These are phyloP conservation scores for Sialia sialis DNA, from an alignment of 2,113 vertebrate species.

Conservation along the genomic window DNA sequence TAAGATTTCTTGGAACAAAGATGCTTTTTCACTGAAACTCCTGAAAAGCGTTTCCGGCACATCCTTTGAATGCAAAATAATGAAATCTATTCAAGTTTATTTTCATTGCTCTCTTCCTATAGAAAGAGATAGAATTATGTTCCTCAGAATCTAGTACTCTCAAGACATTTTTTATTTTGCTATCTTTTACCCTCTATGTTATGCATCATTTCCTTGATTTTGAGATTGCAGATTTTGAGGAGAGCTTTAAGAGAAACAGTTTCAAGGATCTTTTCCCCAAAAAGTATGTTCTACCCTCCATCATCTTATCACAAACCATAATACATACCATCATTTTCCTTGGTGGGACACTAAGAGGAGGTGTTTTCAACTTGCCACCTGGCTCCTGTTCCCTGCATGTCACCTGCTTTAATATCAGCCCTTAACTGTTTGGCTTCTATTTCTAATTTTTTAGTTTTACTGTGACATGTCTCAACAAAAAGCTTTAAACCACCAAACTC, in stretches of 20 bases:
- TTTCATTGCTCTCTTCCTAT: neutral
- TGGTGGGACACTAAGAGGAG: neutral
- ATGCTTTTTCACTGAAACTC: neutral
- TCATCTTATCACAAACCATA: neutral
- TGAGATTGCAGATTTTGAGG: neutral
- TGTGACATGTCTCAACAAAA: neutral
- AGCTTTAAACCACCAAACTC: neutral
- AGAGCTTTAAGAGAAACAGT: neutral
- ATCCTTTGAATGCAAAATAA: neutral
- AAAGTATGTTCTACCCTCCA: neutral
- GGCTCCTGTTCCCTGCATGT: neutral
- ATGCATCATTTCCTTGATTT: neutral
- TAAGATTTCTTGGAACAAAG: neutral
- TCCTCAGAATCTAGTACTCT: neutral
- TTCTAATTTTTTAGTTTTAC: neutral
- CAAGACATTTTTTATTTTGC: neutral
- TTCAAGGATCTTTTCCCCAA: neutral
- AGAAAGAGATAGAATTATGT: neutral
- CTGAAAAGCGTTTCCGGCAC: neutral
- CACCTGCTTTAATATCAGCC: neutral
- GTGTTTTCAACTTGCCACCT: neutral
- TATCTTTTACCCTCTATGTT: accelerated
- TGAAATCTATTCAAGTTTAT: neutral
- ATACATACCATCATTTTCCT: neutral
- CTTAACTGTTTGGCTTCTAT: neutral